These are phyloP conservation scores for Tenthredo amoena DNA, from an alignment of 2,888 invertebrate genomes.

Conservation along the genomic window DNA sequence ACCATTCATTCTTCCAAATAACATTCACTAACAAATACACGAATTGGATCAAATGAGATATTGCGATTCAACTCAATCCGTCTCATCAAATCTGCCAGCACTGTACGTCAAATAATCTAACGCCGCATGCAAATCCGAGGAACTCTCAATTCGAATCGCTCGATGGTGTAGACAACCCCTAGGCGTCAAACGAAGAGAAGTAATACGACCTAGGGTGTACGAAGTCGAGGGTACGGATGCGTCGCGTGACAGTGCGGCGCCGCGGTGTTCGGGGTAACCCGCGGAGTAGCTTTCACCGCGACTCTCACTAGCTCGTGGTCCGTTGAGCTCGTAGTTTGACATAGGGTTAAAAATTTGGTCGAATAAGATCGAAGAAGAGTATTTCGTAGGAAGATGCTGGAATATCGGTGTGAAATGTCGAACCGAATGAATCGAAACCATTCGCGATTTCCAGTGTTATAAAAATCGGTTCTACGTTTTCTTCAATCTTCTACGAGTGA, in stretches of 20 bases:
- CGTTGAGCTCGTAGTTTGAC: conserved; percentile 40
- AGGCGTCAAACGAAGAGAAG: conserved; percentile 1
- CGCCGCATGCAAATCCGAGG: background rate
- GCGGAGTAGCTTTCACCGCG: conserved; percentile 19
- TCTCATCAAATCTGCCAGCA: too few relatives aligned
- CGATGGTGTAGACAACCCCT: background rate
- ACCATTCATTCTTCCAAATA: too few relatives aligned
- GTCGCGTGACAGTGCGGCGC: conserved; percentile 42
- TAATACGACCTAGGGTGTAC: conserved; percentile 13
- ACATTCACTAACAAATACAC: too few relatives aligned
- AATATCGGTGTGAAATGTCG: background rate
- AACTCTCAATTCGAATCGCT: conserved; percentile 15
- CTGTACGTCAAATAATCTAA: too few relatives aligned
- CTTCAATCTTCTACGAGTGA: background rate
- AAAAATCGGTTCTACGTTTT: background rate
- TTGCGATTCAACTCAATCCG: too few relatives aligned
- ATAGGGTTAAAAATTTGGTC: background rate
- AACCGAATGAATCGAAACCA: background rate
- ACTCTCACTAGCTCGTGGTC: conserved; percentile 46
- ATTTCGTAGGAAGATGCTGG: background rate
- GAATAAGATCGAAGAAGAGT: background rate
- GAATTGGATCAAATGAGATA: too few relatives aligned
- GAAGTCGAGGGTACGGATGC: conserved; percentile 30
- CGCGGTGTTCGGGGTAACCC: conserved; percentile 21
- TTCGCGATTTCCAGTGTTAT: background rate